Base-by-base conservation (phyloP, 2,888 invertebrate species). In the Tortricodes alternella region DNA sequence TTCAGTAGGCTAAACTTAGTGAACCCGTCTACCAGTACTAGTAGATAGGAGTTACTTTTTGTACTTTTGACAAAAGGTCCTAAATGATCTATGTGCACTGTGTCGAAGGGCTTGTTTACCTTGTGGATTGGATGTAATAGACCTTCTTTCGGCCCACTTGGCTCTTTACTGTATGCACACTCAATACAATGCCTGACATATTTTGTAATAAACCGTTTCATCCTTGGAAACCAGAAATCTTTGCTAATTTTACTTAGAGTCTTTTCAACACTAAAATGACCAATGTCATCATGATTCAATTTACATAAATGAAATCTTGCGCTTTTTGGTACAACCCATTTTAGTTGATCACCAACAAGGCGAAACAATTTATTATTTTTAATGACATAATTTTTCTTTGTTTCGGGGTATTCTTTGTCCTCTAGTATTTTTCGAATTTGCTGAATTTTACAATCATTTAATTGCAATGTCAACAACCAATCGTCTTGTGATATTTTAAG, bases 251-350 rank as follows among this genome's bases (percentile, higher is more conserved):
- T 38, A 2, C 18, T n/a, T 11, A 64, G 11, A 13, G 63, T 67
- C 46, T 68, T 66, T 11, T 64, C 63, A 0, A 59, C 13, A 2
- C 41, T 37, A 43, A 65, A 67, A 39, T 71, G 70, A 7, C 69
- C 70, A 7, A 58, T 52, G 11, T 67, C 60, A 53, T 71, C 68
- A 39, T 71, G 68, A 23, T 57, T 44, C n/a, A 16, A n/a, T 38
- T 27, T 24, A 16, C 27, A 37, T 2, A 49, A 6, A 18, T 49
- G 49, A 9, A 16, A 56, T 21, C 44, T n/a, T 8, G 35, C 49
- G 6, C 23, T 21, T 43, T 50, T 56, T 9, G 55, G 55, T 24
- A 55, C 43, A 2, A 50, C 24, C 41, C 21, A 41, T 23, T 13
- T 24, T 15, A 46, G 61, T 16, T 58, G 48, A 6, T 55, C 49